phyloP scores from a whole-genome alignment of 1,140 invertebrate genomes.

The Aphelenchoides avenae region DNA sequence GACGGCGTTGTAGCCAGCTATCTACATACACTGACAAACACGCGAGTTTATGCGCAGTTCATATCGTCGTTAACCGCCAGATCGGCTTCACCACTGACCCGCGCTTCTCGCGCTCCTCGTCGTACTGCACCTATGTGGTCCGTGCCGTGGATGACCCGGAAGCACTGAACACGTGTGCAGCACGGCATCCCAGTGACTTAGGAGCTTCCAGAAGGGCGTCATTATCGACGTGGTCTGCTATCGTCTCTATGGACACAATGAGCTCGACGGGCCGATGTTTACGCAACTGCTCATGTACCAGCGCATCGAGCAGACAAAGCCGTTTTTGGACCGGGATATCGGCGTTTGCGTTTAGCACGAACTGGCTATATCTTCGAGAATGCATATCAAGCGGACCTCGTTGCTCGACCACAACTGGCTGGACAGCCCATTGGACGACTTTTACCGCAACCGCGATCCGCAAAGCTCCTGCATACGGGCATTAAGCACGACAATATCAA shows the following conservation, averaged over 20 bases:
- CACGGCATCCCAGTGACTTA: slow-evolving; percentile 93
- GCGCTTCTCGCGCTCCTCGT: slow-evolving; percentile 85
- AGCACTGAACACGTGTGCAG: slow-evolving; percentile 78
- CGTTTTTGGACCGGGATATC: slow-evolving; percentile 75
- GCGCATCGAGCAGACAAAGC: slow-evolving; percentile 79
- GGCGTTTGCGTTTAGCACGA: slow-evolving; percentile 47
- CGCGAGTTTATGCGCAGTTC: slow-evolving; percentile 77
- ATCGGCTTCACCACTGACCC: slow-evolving; percentile 93
- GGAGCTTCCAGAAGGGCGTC: slow-evolving; percentile 93
- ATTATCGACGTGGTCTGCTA: slow-evolving; percentile 97
- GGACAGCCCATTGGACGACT: slow-evolving; percentile 90
- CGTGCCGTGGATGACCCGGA: slow-evolving; percentile 96
- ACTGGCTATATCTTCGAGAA: slow-evolving; percentile 91
- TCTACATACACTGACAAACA: no score
- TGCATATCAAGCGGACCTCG: slow-evolving; percentile 81
- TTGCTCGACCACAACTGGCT: slow-evolving; percentile 97
- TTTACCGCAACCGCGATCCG: slow-evolving; percentile 75
- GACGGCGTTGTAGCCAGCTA: background rate
- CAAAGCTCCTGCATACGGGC: slow-evolving; percentile 81
- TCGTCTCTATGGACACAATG: slow-evolving; percentile 93
- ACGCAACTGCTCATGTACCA: slow-evolving; percentile 99
- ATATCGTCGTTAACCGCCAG: slow-evolving; percentile 70
- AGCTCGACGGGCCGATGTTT: slow-evolving; percentile 99
- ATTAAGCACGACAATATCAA: slow-evolving; percentile 83
- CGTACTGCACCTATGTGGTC: slow-evolving; percentile 98